Base-by-base conservation (phyloP, 2,797 vertebrate species). In the Lithobates pipiens region DNA sequence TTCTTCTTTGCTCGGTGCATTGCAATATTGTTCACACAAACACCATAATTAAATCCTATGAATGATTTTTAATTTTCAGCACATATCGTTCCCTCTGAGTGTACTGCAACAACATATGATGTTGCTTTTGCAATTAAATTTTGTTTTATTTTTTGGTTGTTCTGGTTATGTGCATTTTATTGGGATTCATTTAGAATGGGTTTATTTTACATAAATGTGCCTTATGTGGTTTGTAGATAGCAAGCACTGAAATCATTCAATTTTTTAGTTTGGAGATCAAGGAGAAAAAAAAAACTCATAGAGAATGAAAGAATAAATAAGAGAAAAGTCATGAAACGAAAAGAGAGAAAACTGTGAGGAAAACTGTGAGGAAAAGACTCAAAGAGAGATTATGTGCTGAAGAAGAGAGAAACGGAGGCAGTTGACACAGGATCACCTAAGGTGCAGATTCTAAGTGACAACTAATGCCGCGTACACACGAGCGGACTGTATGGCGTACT, bases 61-160 rank as follows among this genome's bases (percentile, higher is more conserved):
- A 72, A 81, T 81, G 79, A 5, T 72, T 81, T 81, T 72, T 72
- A 36, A 57, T 80, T 57, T 81, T 61, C 50, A 18, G 34, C 23
- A 13, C 29, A 21, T 70, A 27, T 29, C 68, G 32, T 71, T 27
- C 29, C 36, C 32, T 57, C 23, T 10, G 78, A 23, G 13, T 73
- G 11, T 65, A 21, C n/a, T 3, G 16, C 25, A 6, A 25, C n/a
- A 57, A 71, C 29, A 61, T 72, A 61, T 21, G n/a, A 81, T 39
- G 46, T 10, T 39, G 46, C 34, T 73, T 72, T 61, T 57, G 79
- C 69, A 72, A 72, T 81, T 39, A 72, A 13, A 57, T 70, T 16
- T 70, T 13, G n/a, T 36, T 29, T 10, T 23, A 18, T 79, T 79
- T 21, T 50, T 80, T 27, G 13, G 18, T 54, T 16, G 18, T 18